Evolutionary conservation across 2,113 vertebrate genomes (phyloP).

Genomic region (Grus americana): DNA sequence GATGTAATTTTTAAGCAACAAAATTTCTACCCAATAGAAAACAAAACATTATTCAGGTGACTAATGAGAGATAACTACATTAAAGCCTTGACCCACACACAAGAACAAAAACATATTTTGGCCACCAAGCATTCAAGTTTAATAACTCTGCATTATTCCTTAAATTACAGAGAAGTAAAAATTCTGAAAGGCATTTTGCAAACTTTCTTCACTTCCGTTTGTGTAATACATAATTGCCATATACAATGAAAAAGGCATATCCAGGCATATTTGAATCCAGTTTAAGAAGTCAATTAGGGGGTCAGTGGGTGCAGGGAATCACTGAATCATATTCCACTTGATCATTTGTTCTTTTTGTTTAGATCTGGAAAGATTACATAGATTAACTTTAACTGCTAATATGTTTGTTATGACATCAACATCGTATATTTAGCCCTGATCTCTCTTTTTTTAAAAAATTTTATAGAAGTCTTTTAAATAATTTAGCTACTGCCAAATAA

Average conservation of each 20-base stretch:
- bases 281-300: fast-evolving
- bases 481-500: neutral
- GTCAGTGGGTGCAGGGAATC: neutral
- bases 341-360: neutral
- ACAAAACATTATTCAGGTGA: neutral
- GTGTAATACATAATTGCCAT: neutral
- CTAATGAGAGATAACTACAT: neutral
- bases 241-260: neutral
- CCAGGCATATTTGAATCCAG: neutral
- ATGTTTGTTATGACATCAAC: neutral
- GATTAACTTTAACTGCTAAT: neutral
- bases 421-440: neutral
- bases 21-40: neutral
- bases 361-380: neutral
- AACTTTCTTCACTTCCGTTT: neutral
- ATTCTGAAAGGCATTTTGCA: neutral
- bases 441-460: neutral
- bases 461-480: neutral
- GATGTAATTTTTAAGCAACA: neutral
- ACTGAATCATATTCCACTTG: neutral
- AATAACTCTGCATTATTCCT: neutral
- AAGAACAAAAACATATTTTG: neutral
- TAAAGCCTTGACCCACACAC: neutral
- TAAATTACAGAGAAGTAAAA: neutral
- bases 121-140: neutral